Conservation (phyloP, 2,113 vertebrate genomes). For the Xenopus laevis region DNA sequence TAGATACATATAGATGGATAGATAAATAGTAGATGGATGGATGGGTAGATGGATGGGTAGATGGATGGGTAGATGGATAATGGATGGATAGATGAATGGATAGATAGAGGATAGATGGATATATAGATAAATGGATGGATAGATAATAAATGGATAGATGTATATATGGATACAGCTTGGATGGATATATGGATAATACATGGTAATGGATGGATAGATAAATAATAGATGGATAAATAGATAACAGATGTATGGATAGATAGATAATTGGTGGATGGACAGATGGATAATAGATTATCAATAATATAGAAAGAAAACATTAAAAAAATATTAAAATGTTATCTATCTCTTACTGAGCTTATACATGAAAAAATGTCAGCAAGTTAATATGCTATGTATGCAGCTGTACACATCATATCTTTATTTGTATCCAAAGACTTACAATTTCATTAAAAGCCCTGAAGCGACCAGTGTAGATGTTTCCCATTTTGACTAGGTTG, state of each 20-base stretch:
- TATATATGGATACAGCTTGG: background rate
- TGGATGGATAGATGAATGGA: too few relatives aligned
- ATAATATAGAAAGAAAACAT: too few relatives aligned
- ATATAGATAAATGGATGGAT: background rate
- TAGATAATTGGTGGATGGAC: too few relatives aligned
- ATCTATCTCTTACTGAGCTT: background rate
- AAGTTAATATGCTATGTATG: background rate
- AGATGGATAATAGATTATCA: too few relatives aligned
- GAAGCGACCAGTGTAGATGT: constrained; percentile 17
- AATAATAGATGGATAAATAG: too few relatives aligned
- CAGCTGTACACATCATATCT: background rate
- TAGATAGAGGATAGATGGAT: too few relatives aligned
- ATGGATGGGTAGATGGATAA: background rate
- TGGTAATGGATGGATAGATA: background rate
- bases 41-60: background rate
- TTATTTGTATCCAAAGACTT: constrained; percentile 5
- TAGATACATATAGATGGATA: background rate
- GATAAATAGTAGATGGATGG: background rate
- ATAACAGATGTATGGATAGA: too few relatives aligned
- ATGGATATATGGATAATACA: background rate
- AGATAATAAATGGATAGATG: background rate
- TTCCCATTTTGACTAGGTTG: constrained; percentile 19
- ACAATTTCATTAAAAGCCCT: constrained; percentile 7
- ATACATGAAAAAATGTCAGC: too few relatives aligned
- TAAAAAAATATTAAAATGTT: too few relatives aligned